Percentiles rank a stretch among this genome's conserved stretches.
Conservation (phyloP, 2,888 invertebrate genomes). For the Ligdia adustata region DNA sequence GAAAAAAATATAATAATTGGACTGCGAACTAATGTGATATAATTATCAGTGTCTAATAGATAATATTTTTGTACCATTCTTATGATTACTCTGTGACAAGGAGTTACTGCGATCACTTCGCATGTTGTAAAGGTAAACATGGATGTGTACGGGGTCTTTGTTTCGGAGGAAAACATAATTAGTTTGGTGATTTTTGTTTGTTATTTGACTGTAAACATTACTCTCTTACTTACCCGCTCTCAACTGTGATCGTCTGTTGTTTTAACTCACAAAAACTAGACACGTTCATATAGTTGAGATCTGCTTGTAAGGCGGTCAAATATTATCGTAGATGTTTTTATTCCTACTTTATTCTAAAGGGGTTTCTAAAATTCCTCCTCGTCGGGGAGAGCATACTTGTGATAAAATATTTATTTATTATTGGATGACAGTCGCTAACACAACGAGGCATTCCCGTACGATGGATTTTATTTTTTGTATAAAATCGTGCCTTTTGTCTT, state of each 20-base stretch:
- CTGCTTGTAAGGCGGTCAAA: too few relatives aligned
- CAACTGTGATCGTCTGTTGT: too few relatives aligned
- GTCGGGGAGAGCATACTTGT: constrained; percentile 64
- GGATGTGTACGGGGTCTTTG: constrained; percentile 82
- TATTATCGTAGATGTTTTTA: constrained; percentile 39
- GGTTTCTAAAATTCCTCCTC: constrained; percentile 56
- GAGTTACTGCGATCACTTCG: constrained; percentile 53
- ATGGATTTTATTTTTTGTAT: constrained; percentile 81
- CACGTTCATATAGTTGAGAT: too few relatives aligned
- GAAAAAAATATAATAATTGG: constrained; percentile 69
- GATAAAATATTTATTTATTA: constrained; percentile 77
- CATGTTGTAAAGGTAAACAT: constrained; percentile 64
- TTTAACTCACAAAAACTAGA: too few relatives aligned
- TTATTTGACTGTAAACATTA: constrained; percentile 37
- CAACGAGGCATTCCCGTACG: constrained; percentile 79
- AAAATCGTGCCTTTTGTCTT: constrained; percentile 82
- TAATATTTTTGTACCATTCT: constrained; percentile 66
- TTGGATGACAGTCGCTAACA: constrained; percentile 82
- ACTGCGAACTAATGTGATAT: constrained; percentile 72
- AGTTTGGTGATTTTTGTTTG: constrained; percentile 51
- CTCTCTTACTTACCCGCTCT: too few relatives aligned
- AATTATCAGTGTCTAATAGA: constrained; percentile 59
- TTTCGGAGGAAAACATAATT: constrained; percentile 80
- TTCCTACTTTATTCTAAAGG: constrained; percentile 44
- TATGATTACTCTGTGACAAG: constrained; percentile 70